Evolutionary conservation across 2,888 invertebrate genomes (phyloP).

Genomic region (Calliopum simillimum): DNA sequence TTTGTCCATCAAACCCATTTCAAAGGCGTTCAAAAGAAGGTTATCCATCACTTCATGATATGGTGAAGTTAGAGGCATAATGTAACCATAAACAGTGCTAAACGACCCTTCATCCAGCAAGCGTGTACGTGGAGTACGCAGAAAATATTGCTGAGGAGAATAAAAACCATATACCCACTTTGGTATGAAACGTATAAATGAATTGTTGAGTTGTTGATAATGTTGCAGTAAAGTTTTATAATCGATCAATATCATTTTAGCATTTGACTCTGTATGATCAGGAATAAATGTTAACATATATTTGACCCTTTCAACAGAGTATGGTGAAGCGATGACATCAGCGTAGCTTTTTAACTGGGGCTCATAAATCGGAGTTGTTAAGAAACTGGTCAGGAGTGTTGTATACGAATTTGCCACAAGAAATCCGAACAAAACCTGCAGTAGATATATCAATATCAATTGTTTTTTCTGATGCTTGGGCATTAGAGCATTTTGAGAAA

Average conservation of each 20-base stretch:
- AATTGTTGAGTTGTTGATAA: slow-evolving; percentile 32
- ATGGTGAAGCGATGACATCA: slow-evolving; percentile 35
- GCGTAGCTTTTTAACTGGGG: slow-evolving; percentile 33
- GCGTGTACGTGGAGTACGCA: slow-evolving; percentile 27
- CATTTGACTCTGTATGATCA: background rate
- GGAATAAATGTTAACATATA: slow-evolving; percentile 8
- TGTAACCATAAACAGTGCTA: background rate
- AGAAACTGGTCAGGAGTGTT: too few species aligned
- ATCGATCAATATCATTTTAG: slow-evolving; percentile 22
- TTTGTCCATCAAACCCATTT: background rate
- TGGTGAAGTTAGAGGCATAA: slow-evolving; percentile 6
- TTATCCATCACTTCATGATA: too few species aligned
- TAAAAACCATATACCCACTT: slow-evolving; percentile 31
- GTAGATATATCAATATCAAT: too few species aligned
- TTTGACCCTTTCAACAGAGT: slow-evolving; percentile 22
- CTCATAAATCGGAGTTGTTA: slow-evolving; percentile 32
- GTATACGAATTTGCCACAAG: too few species aligned
- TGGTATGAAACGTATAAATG: slow-evolving; percentile 31
- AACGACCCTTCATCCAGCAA: background rate
- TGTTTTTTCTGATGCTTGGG: too few species aligned
- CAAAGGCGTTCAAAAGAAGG: background rate
- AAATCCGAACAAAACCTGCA: too few species aligned
- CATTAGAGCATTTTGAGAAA: slow-evolving; percentile 23
- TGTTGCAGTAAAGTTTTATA: slow-evolving; percentile 23
- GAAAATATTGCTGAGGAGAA: slow-evolving; percentile 32